A percentile compares a stretch with the other conserved stretches of the same genome.
phyloP scores from a whole-genome alignment of 2,888 invertebrate genomes.

The Kuschelorhynchus macadamiae region DNA sequence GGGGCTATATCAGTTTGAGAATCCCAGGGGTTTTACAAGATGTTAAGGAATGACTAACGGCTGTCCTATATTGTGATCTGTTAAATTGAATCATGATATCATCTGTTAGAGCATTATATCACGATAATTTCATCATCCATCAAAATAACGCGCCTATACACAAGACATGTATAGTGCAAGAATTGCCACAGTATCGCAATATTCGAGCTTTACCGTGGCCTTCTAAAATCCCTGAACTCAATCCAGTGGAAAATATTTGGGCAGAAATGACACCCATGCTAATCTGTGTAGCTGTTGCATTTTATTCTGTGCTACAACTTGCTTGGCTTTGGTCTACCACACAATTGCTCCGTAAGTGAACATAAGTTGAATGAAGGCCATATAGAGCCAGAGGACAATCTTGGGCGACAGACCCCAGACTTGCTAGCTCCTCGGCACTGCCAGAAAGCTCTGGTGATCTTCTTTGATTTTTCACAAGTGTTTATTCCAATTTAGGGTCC shows the following conservation, averaged over 20 bases:
- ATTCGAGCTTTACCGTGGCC: neutral
- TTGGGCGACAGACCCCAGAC: no score
- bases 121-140: neutral
- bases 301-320: no score
- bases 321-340: no score
- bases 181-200: neutral
- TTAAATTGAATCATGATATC: neutral
- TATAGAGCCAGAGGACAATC: no score
- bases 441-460: no score
- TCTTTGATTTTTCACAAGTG: no score
- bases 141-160: neutral
- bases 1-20: no score
- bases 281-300: no score
- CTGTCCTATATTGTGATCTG: neutral
- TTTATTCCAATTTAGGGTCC: no score
- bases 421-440: no score
- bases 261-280: neutral
- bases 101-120: neutral
- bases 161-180: neutral
- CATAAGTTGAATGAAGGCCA: neutral
- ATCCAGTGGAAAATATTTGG: neutral
- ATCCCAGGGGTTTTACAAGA: neutral
- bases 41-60: neutral
- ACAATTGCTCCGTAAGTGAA: no score
- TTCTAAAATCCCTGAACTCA: neutral